Percentiles rank a stretch among this genome's conserved stretches.
These are phyloP conservation scores for Ophion costatus DNA, from an alignment of 2,888 invertebrate genomes.

Conservation along the genomic window DNA sequence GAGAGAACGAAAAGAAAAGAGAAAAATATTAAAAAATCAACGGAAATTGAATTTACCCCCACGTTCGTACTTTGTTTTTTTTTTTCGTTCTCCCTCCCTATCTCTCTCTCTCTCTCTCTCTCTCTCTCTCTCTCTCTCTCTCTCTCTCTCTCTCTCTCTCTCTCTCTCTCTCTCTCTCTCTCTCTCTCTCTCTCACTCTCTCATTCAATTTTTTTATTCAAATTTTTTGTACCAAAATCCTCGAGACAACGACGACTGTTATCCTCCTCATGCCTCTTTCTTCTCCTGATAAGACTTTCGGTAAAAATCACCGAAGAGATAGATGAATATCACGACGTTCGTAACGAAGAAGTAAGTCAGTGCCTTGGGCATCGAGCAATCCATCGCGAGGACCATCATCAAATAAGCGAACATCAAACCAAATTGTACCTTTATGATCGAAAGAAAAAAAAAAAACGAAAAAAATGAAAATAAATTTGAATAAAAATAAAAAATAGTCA, in stretches of 20 bases:
- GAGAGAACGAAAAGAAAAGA: background rate
- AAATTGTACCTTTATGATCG: slow-evolving; percentile 86
- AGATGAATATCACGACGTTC: slow-evolving; percentile 85
- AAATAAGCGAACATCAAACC: slow-evolving; percentile 88
- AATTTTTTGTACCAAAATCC: background rate
- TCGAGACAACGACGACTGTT: slow-evolving; percentile 12
- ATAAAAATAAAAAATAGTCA: background rate
- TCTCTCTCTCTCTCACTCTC: too few relatives aligned
- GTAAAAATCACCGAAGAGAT: slow-evolving; percentile 87
- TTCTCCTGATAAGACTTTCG: slow-evolving; percentile 85
- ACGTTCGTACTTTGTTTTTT: background rate
- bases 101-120: too few relatives aligned
- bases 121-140: too few relatives aligned
- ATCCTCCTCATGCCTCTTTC: slow-evolving; percentile 74
- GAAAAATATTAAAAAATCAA: background rate
- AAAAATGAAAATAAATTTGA: slow-evolving; percentile 15
- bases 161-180: background rate
- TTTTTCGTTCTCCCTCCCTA: too few relatives aligned
- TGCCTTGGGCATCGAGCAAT: slow-evolving; percentile 85
- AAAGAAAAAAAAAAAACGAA: slow-evolving; percentile 25
- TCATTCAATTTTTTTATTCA: background rate
- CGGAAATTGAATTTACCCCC: background rate
- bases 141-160: background rate
- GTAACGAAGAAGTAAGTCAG: slow-evolving; percentile 86
- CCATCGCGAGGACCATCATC: slow-evolving; percentile 84